Base-by-base conservation (phyloP, 2,797 vertebrate genomes). In the Pelochelys cantorii region DNA sequence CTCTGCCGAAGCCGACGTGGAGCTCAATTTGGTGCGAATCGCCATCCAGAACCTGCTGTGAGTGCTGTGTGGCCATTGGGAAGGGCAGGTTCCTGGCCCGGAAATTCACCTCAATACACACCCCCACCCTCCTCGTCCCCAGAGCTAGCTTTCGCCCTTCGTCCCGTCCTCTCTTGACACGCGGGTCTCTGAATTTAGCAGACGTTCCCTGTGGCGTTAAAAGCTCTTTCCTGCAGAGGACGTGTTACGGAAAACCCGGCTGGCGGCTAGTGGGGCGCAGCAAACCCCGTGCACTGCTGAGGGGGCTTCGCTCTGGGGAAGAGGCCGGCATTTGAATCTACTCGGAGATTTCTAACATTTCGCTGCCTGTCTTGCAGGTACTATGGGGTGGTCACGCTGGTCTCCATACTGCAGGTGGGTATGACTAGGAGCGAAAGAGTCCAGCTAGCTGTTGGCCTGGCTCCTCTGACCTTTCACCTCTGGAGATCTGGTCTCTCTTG, bases 1-100 rank as follows among this genome's bases (percentile, higher is more conserved):
- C 88, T 99, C 99, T 0, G 99, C 99, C 0, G 99, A 99, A 96
- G 99, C 99, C 0, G 99, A 99, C 0, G 99, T 99, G 71, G 99
- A 99, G 97, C 98, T 99, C 94, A 99, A 99, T 96, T 98, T 99
- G 60, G 99, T 99, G 96, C 99, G 99, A 95, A 99, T 99, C 3
- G 99, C 99, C 0, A 98, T 99, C 93, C 99, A 99, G 97, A 99
- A 99, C 97, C 98, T 99, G 59, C 97, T 99, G 99, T 99, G 96
- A 99, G 99, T 98, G 82, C 0, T 31, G 53, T 15, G 53, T 15
- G 55, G 52, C 5, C 10, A 48, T 29, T 5, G 20, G 53, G 29
- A 27, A 29, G 27, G 29, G 37, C 14, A n/a, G 14, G 9, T 20
- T 48, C 23, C 23, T 23, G 62, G 15, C 53, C 23, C 57, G 29